These are phyloP conservation scores for Alouatta palliata DNA, from an alignment of 2,113 vertebrate species.

Conservation along the genomic window DNA sequence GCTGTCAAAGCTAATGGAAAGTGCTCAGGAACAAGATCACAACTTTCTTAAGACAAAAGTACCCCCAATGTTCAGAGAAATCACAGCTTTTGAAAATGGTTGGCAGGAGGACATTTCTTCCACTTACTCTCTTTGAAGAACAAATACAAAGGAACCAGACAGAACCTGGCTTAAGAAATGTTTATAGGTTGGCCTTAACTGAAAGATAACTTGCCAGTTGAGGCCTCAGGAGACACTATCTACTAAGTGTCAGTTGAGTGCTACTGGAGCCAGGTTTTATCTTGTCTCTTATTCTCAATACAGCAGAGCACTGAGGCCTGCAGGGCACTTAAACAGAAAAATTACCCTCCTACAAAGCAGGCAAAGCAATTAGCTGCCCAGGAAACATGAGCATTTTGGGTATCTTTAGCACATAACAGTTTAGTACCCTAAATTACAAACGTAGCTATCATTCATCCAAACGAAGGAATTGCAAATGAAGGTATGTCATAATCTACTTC, in stretches of 20 bases:
- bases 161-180: slow-evolving; percentile 36
- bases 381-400: background rate
- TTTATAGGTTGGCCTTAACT: slow-evolving; percentile 40
- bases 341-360: background rate
- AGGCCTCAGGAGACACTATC: background rate
- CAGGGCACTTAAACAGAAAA: slow-evolving; percentile 15
- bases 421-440: background rate
- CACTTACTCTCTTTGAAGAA: slow-evolving; percentile 59
- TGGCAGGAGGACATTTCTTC: slow-evolving; percentile 28
- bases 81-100: slow-evolving; percentile 49
- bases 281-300: slow-evolving; percentile 16
- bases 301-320: background rate
- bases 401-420: background rate
- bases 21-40: background rate
- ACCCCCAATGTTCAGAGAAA: background rate
- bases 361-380: background rate
- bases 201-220: slow-evolving; percentile 30
- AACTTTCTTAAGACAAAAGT: slow-evolving; percentile 33
- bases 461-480: background rate
- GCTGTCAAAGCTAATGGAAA: slow-evolving; percentile 2
- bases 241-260: background rate
- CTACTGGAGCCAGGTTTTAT: background rate
- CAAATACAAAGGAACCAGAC: slow-evolving; percentile 40
- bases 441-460: background rate
- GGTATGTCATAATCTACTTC: background rate